These are phyloP conservation scores for Nomada goodeniana DNA, from an alignment of 2,888 invertebrate species.

Conservation along the genomic window DNA sequence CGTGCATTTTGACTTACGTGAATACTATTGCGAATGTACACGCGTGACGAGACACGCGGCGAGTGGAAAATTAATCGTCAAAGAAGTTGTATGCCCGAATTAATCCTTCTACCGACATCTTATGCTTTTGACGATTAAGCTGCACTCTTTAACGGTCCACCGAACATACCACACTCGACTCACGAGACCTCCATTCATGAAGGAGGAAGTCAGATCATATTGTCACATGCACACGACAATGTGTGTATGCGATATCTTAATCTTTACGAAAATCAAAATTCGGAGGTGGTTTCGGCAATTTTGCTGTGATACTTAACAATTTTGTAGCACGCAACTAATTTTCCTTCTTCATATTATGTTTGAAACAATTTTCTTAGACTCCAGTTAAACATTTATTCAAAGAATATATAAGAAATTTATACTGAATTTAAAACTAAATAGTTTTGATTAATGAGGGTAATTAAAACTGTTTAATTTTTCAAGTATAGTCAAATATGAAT, in stretches of 20 bases:
- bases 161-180: background rate
- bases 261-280: background rate
- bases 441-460: no score
- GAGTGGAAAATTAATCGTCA: conserved; percentile 26
- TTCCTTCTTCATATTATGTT: no score
- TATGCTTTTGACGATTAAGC: background rate
- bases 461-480: no score
- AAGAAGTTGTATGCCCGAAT: background rate
- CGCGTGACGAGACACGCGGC: background rate
- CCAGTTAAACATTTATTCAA: no score
- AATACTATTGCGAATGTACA: background rate
- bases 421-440: no score
- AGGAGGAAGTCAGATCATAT: background rate
- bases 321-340: no score
- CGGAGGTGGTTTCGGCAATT: no score
- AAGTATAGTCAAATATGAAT: no score
- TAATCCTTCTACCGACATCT: background rate
- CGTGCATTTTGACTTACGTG: conserved; percentile 11
- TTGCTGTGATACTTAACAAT: no score
- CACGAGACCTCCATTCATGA: conserved; percentile 19
- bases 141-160: background rate
- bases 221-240: background rate
- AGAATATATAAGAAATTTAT: no score
- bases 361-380: no score
- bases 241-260: background rate